Percentiles rank a stretch among this genome's conserved stretches.
phyloP scores from a whole-genome alignment of 2,797 vertebrate species.

The Notamacropus eugenii region DNA sequence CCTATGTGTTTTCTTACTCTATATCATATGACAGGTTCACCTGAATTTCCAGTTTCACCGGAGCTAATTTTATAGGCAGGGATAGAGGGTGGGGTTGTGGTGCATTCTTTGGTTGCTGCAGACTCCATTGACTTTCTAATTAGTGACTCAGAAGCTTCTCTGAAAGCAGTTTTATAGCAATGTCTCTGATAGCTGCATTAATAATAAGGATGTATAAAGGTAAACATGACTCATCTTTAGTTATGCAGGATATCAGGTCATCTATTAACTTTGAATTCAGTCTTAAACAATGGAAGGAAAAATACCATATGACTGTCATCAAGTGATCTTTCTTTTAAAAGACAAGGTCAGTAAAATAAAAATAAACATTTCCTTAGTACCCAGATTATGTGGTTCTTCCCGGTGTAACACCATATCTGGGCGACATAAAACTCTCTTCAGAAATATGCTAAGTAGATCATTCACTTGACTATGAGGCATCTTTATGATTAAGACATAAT shows the following conservation, averaged over 20 bases:
- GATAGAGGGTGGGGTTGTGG: not conserved
- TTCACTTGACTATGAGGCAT: not conserved
- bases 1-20: not conserved
- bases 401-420: not conserved
- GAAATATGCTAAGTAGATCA: not conserved
- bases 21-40: not conserved
- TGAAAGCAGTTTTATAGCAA: not conserved
- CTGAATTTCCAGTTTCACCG: not conserved
- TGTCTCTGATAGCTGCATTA: not conserved
- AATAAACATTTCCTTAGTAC: not conserved
- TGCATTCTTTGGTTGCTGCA: not conserved
- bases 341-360: not conserved
- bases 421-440: not conserved
- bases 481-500: not conserved
- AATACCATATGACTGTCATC: not conserved
- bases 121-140: not conserved
- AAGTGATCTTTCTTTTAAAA: not conserved
- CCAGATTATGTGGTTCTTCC: not conserved
- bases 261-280: not conserved
- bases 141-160: slow-evolving; percentile 26
- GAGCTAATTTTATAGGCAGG: not conserved
- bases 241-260: not conserved
- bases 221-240: slow-evolving; percentile 17
- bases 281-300: not conserved
- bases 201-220: not conserved